phyloP scores from a whole-genome alignment of 1,140 invertebrate genomes.

The Leptinotarsa texana region DNA sequence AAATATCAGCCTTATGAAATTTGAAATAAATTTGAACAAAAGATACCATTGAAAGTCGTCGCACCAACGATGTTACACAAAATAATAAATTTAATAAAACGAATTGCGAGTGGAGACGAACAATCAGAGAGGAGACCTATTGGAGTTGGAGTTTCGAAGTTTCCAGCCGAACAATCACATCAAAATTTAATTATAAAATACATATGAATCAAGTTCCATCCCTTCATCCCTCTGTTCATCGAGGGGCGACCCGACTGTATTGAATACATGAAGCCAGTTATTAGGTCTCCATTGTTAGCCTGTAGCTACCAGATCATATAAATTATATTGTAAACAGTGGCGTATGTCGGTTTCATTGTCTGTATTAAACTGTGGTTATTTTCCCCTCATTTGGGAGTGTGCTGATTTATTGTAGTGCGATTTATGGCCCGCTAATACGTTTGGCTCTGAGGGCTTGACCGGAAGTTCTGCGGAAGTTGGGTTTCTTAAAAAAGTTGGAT shows the following conservation, averaged over 20 bases:
- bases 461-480: background rate
- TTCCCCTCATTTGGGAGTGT: conserved; percentile 33
- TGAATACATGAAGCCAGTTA: conserved; percentile 55
- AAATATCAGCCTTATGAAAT: background rate
- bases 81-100: conserved; percentile 16
- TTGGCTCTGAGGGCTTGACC: background rate
- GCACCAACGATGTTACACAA: conserved; percentile 1
- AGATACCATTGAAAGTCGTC: background rate
- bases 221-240: conserved; percentile 38
- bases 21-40: conserved; percentile 1
- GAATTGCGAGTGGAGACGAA: background rate
- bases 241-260: conserved; percentile 35
- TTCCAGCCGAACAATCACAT: conserved; percentile 53
- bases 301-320: conserved; percentile 55
- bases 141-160: conserved; percentile 27
- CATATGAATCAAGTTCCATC: conserved; percentile 52
- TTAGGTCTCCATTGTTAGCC: conserved; percentile 54
- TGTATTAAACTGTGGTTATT: conserved; percentile 50
- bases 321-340: conserved; percentile 56
- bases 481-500: no score
- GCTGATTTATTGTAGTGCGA: conserved; percentile 10
- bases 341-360: conserved; percentile 52
- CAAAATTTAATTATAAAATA: conserved; percentile 56
- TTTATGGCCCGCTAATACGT: background rate
- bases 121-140: conserved; percentile 10